Evolutionary conservation across 2,113 vertebrate genomes (phyloP).

Genomic region (Mandrillus leucophaeus): DNA sequence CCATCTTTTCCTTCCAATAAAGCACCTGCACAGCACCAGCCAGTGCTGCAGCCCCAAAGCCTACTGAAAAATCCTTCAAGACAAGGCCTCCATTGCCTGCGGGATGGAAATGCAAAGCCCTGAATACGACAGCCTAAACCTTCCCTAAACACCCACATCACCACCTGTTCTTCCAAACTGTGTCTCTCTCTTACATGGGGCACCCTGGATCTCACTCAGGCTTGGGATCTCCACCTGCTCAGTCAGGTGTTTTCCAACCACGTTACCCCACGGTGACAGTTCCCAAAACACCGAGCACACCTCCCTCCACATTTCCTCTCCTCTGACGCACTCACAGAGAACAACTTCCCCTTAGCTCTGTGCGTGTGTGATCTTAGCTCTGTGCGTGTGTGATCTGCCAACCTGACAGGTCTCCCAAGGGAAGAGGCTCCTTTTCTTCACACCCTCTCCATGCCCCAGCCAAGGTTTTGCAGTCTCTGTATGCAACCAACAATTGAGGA

Average conservation of each 20-base stretch:
- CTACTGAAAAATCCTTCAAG: background rate
- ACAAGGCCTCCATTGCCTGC: background rate
- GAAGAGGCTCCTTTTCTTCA: background rate
- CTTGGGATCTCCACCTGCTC: background rate
- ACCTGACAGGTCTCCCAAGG: background rate
- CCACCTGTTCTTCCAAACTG: background rate
- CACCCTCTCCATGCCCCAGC: background rate
- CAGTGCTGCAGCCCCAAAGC: background rate
- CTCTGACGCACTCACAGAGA: background rate
- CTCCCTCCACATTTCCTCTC: background rate
- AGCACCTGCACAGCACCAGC: background rate
- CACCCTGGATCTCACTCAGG: background rate
- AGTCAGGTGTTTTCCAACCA: background rate
- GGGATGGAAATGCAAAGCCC: background rate
- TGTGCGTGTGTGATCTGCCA: background rate
- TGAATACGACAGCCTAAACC: background rate
- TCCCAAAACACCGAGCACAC: background rate
- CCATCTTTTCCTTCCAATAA: background rate
- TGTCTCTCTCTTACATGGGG: background rate
- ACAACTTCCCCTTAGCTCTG: background rate
- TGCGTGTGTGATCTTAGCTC: too few species aligned
- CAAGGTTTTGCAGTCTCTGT: background rate
- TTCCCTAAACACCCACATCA: background rate
- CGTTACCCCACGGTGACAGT: rapidly evolving
- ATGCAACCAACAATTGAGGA: background rate